These are phyloP conservation scores for Scolopax rusticola DNA, from an alignment of 2,797 vertebrate genomes.

Conservation along the genomic window DNA sequence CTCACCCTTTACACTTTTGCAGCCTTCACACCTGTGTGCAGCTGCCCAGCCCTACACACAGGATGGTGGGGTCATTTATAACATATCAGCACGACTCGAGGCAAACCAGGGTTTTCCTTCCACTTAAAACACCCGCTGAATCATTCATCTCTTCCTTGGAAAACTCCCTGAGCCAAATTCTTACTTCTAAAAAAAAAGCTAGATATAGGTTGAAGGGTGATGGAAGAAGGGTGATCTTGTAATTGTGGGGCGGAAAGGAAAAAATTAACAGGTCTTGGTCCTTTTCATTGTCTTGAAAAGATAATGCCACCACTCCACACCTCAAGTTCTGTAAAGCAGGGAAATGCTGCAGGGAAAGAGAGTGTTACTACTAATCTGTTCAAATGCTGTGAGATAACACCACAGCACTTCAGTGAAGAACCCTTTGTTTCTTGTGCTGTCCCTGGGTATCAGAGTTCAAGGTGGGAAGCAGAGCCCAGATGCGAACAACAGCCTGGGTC, in stretches of 20 bases:
- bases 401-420: neutral
- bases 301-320: neutral
- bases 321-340: neutral
- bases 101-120: neutral
- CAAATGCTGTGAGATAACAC: neutral
- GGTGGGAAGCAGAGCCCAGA: neutral
- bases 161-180: neutral
- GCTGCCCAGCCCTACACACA: neutral
- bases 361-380: neutral
- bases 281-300: neutral
- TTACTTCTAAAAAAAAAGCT: neutral
- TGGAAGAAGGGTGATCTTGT: neutral
- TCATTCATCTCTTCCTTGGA: neutral
- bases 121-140: neutral
- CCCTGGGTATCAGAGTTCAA: neutral
- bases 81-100: fast-evolving
- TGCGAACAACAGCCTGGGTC: neutral
- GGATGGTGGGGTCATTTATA: neutral
- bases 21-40: neutral
- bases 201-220: fast-evolving
- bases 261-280: neutral
- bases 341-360: neutral
- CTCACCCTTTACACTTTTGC: neutral
- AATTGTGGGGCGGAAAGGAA: neutral
- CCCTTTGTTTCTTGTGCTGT: neutral